phyloP scores from a whole-genome alignment of 2,113 vertebrate genomes.

The Chloebia gouldiae region DNA sequence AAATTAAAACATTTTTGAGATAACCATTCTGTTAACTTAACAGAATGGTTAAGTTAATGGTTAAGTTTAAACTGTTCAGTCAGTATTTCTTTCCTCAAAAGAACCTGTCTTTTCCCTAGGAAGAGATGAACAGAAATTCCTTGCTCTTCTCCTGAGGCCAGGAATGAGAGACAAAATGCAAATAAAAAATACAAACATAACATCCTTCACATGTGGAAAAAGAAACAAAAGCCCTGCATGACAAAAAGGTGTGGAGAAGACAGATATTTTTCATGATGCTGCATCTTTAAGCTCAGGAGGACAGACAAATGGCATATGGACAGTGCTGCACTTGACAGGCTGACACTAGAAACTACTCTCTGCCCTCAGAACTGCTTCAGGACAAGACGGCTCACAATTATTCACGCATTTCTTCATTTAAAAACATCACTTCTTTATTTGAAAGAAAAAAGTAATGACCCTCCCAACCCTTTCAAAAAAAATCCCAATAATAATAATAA shows the following conservation, averaged over 20 bases:
- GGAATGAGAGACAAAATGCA: background rate
- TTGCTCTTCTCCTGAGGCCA: background rate
- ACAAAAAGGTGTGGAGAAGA: background rate
- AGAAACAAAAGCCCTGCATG: background rate
- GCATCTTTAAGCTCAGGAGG: conserved; percentile 37
- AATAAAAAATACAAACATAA: background rate
- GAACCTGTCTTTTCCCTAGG: conserved; percentile 3
- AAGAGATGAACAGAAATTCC: conserved; percentile 29
- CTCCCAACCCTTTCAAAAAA: conserved; percentile 72
- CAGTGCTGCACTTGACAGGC: background rate
- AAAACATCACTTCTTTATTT: conserved; percentile 81
- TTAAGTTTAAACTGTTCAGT: background rate
- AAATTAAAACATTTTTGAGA: conserved; percentile 36
- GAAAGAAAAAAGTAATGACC: conserved; percentile 70
- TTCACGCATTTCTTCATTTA: conserved; percentile 77
- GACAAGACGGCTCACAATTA: conserved; percentile 73
- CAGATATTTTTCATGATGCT: conserved; percentile 31
- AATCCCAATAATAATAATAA: conserved; percentile 64
- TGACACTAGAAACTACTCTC: conserved; percentile 42
- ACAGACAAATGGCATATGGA: conserved; percentile 17
- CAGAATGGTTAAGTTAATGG: too few species aligned
- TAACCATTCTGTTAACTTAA: background rate
- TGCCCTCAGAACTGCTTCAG: conserved; percentile 62
- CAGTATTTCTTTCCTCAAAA: conserved; percentile 39
- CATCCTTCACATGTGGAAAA: conserved; percentile 25